phyloP scores from a whole-genome alignment of 2,888 invertebrate genomes.

The Herminia tarsipennalis region DNA sequence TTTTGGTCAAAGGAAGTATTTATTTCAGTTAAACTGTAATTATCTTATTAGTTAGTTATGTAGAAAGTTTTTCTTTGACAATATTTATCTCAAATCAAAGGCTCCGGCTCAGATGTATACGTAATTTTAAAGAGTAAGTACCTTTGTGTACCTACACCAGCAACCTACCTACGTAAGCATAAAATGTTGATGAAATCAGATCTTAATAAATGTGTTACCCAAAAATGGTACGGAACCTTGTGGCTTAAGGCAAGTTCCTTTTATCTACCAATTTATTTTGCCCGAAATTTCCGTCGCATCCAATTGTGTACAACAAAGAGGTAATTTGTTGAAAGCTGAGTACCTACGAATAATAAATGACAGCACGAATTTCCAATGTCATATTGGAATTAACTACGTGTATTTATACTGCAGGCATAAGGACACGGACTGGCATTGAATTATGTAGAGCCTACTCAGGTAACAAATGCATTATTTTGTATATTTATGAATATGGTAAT shows the following conservation, averaged over 20 bases:
- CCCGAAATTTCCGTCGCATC: slow-evolving; percentile 11
- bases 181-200: too few species aligned
- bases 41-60: too few species aligned
- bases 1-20: too few species aligned
- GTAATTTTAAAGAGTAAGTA: too few species aligned
- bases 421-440: slow-evolving; percentile 46
- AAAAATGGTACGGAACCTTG: neutral
- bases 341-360: slow-evolving; percentile 23
- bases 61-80: too few species aligned
- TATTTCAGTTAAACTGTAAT: too few species aligned
- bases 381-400: slow-evolving; percentile 16
- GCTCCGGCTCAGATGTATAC: too few species aligned
- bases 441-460: slow-evolving; percentile 27
- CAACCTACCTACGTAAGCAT: too few species aligned
- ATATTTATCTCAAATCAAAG: too few species aligned
- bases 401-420: slow-evolving; percentile 33
- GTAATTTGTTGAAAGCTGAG: slow-evolving; percentile 22
- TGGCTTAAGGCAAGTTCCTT: neutral
- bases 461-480: slow-evolving; percentile 3
- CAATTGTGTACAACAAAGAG: slow-evolving; percentile 6
- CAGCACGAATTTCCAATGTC: slow-evolving; percentile 32
- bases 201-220: too few species aligned
- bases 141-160: too few species aligned
- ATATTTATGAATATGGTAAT: slow-evolving; percentile 4
- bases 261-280: neutral